Percentiles rank a stretch among this genome's conserved stretches.
Conservation (phyloP, 2,113 vertebrate species). For the Phaethornis superciliosus region DNA sequence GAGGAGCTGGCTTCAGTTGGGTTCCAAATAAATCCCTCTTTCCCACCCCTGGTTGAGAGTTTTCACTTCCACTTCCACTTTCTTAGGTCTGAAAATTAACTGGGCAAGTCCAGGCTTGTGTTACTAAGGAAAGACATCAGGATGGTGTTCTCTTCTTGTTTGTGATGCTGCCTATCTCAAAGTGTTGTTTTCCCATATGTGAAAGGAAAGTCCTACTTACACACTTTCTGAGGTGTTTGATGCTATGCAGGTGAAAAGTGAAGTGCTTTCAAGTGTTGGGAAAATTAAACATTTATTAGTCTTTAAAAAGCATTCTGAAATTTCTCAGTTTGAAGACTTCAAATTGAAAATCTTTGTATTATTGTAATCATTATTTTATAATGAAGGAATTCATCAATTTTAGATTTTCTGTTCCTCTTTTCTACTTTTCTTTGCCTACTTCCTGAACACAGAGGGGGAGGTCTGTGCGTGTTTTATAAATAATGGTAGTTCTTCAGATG, state of each 20-base stretch:
- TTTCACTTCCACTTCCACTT: background rate
- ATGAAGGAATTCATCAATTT: background rate
- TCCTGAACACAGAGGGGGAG: background rate
- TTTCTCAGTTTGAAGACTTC: background rate
- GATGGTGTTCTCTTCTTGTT: background rate
- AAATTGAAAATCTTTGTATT: background rate
- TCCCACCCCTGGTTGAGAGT: rapidly evolving
- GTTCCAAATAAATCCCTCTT: background rate
- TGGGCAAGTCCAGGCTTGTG: background rate
- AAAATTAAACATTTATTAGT: background rate
- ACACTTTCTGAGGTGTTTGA: background rate
- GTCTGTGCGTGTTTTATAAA: background rate
- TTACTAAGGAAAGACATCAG: background rate
- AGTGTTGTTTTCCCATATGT: background rate
- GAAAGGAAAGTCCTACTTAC: background rate
- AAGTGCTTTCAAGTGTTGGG: background rate
- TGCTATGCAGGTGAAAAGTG: background rate
- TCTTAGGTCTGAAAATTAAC: background rate
- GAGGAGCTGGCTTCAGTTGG: background rate
- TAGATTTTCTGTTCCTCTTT: background rate
- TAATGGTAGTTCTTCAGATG: background rate
- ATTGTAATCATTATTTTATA: background rate
- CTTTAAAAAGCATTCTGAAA: background rate
- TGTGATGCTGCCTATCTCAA: background rate
- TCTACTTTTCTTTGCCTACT: background rate